Evolutionary conservation across 1,140 invertebrate genomes (phyloP), one percentile per base, ranked within the genome.

Genomic region (Lordiphosa clarofinis): DNA sequence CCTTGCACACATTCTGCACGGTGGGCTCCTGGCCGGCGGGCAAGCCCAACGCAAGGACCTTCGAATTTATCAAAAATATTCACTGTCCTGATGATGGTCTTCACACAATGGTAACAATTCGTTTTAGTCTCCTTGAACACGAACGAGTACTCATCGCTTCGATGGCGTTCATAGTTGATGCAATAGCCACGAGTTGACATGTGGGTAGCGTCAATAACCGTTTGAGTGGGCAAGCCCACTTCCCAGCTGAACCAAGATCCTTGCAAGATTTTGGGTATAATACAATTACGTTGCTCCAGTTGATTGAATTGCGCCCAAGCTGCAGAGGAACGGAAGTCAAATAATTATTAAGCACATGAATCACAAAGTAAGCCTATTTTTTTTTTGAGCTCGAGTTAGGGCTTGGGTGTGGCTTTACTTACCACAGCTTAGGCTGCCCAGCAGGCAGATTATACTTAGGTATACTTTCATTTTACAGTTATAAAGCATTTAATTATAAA

Each of bases 221-320:
- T 97, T 43, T 94, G 91, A 1, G 94, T 96, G 79, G 96, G 95
- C 73, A 91, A 90, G 12, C 95, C 95, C 90, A 94, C 94, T 92
- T 98, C 96, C 92, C 95, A 95, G 7, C 95, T 96, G 90, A 96
- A 97, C 96, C 96, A 97, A 33, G 94, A 92, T 52, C 96, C 96
- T 86, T 95, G 91, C 24, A 97, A 89, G 46, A 95, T 92, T 56
- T 92, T 76, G 15, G 96, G 95, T 84, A 97, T 95, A 21, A 90
- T 90, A 74, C 92, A 93, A 42, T 66, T 71, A 13, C 60, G 60
- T 24, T 69, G 59, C 21, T 86, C 74, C 33, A 88, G 35, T 12
- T 61, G 61, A 67, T 46, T 63, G 7, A 58, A 42, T 11, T 40
- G 39, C 13, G 53, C 19, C 9, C 37, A 12, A 9, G 43, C 24